Evolutionary conservation across 2,888 invertebrate species (phyloP), one percentile per base, ranked within the genome.

Genomic region (Deroplatys truncata): DNA sequence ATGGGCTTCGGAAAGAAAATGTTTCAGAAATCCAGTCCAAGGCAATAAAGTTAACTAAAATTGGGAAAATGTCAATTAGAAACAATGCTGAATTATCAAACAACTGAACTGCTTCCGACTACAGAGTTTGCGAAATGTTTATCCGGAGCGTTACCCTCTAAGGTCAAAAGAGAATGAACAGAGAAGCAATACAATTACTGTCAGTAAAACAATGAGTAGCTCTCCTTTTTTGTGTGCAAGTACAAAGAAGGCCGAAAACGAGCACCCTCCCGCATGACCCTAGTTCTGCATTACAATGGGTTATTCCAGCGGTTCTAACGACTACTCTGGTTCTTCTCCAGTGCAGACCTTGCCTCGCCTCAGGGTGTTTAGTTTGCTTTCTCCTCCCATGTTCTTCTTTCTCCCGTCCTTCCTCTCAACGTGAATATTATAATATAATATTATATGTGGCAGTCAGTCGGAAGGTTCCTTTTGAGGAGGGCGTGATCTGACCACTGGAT

Each of bases 321-420:
- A 72, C 56, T 25, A 72, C 56, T 72, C 20, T 72, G 56, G 56
- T 25, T 72, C 56, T 72, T 72, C 56, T 43, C 43, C 43, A 72
- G 20, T 72, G 56, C 56, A 72, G 56, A 72, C 35, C 82, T 82
- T 87, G 87, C 83, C 35, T 72, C 35, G 87, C 87, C 87, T 35
- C 15, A 87, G 87, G 87, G 87, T 87, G 87, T 87, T 87, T 87
- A 87, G 87, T 86, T 86, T 86, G 86, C 86, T 72, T 72, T 86
- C 86, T 72, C 84, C 35, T 85, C 29, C 49, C 28, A 35, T 85
- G 56, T 16, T 72, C 56, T 72, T 72, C 56, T 72, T 72, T 72
- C 56, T 25, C 56, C 56, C 56, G 16, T 72, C 56, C 56, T 25
- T 72, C 25, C 56, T 72, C 56, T 72, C 56, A 72, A 49, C 85